Evolutionary conservation across 2,797 vertebrate species (phyloP), one percentile per base, ranked within the genome.

Genomic region (Mastacembelus armatus): DNA sequence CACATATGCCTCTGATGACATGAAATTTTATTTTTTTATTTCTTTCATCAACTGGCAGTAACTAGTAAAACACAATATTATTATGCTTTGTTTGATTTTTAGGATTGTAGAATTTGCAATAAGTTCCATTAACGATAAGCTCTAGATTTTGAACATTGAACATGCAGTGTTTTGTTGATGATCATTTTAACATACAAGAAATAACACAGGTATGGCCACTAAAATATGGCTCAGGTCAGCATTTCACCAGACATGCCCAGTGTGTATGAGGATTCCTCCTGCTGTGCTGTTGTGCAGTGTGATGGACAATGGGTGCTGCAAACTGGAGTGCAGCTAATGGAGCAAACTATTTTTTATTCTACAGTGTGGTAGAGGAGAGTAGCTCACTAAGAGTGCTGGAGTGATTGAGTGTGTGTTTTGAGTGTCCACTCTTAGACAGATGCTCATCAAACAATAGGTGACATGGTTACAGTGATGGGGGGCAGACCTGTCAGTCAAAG

Each of bases 401-500:
- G 75, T 62, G 59, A 59, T 58, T 22, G 55, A 62, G 59, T 7
- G 19, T 60, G 40, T 70, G 71, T 81, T 81, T 71, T 36, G 69
- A 88, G 85, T 73, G 80, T 80, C 78, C 85, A 71, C 79, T 83
- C 83, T 81, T 73, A 43, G 77, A 75, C 80, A 80, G 71, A 80
- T 58, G 74, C 78, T 86, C 84, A 78, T 88, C 82, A 84, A 70
- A 81, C 80, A 73, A 74, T 67, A 71, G 74, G 49, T 59, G 75
- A 73, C 62, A 5, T 27, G 50, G 66, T 78, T 70, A 75, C 55
- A 15, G 72, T 43, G 61, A 81, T 76, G 84, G 86, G 81, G 81
- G 79, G 76, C 75, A 38, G 24, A 70, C 36, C 73, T 84, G 81
- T 84, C 92, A 90, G 39, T 89, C 84, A 85, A 52, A 5, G 19